Base-by-base conservation (phyloP, 1,140 invertebrate species). In the Telenomus remus region DNA sequence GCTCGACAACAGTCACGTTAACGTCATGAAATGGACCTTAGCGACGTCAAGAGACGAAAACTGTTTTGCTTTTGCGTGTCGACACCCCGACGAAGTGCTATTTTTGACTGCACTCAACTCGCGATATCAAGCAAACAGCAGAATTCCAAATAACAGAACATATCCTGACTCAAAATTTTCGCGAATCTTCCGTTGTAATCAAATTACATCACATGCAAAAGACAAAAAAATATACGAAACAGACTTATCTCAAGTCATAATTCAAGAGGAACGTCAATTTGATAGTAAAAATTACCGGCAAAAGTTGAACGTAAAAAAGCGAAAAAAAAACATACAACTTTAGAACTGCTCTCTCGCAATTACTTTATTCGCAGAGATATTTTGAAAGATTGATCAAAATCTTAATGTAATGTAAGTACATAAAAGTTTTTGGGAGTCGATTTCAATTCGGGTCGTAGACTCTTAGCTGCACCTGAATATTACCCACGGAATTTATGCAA, bases 1-100 rank as follows among this genome's bases (percentile, higher is more conserved):
- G 63, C 69, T 15, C 69, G 57, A 64, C 69, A 65, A 70, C 69
- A 78, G 75, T 78, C 75, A 47, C 69, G 75, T 78, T 78, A 78
- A 73, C 69, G 75, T 70, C 64, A 70, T 53, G 60, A 69, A 73
- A 78, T 69, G 69, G 69, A 70, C 69, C 75, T 78, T 78, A 48
- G 75, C 57, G 49, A 54, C 48, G 69, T 35, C 55, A 55, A 60
- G 60, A 55, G 55, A 44, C 43, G 74, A 68, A 76, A 70, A 66
- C 55, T 51, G 73, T 70, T 65, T 70, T 54, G 44, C 60, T 27
- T 48, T 53, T 27, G 19, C 42, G 55, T 19, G 48, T 70, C 61
- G 49, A 60, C 63, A 56, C 37, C 13, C 13, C 49, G 34, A 50
- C 49, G 19, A 16, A 60, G 65, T 69, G 53, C 61, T 76, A 76